Evolutionary conservation across 2,888 invertebrate genomes (phyloP).

Genomic region (Aproaerema taeniolella): DNA sequence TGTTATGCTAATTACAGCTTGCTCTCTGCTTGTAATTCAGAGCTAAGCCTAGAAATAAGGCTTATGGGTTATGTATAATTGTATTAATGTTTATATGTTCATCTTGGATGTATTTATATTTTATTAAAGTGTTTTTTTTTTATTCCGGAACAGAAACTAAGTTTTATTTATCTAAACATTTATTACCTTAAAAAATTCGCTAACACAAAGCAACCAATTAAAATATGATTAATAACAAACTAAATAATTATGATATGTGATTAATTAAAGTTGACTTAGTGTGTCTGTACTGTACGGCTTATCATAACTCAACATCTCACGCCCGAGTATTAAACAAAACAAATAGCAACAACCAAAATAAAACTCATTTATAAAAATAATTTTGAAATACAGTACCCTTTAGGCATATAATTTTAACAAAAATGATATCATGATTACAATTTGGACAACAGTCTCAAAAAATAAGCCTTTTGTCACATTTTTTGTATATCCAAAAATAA

Average conservation of each 20-base stretch:
- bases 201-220: conserved; percentile 71
- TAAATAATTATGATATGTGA: conserved; percentile 66
- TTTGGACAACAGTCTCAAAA: conserved; percentile 74
- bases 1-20: too few relatives aligned
- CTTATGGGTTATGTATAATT: too few relatives aligned
- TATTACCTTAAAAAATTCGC: conserved; percentile 60
- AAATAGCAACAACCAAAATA: conserved; percentile 60
- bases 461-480: conserved; percentile 56
- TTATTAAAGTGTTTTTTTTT: too few relatives aligned
- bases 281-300: conserved; percentile 48
- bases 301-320: conserved; percentile 35
- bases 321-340: conserved; percentile 37
- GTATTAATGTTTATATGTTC: too few relatives aligned
- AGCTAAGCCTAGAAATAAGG: too few relatives aligned
- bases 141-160: too few relatives aligned
- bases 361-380: conserved; percentile 59
- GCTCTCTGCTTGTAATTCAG: too few relatives aligned
- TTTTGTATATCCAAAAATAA: conserved; percentile 65
- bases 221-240: conserved; percentile 67
- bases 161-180: conserved; percentile 51
- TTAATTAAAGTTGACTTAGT: conserved; percentile 65
- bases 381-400: conserved; percentile 51
- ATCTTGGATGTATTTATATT: too few relatives aligned
- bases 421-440: conserved; percentile 52
- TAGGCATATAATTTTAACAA: conserved; percentile 52